phyloP scores from a whole-genome alignment of 2,888 invertebrate species.

The Agonum fuliginosum region DNA sequence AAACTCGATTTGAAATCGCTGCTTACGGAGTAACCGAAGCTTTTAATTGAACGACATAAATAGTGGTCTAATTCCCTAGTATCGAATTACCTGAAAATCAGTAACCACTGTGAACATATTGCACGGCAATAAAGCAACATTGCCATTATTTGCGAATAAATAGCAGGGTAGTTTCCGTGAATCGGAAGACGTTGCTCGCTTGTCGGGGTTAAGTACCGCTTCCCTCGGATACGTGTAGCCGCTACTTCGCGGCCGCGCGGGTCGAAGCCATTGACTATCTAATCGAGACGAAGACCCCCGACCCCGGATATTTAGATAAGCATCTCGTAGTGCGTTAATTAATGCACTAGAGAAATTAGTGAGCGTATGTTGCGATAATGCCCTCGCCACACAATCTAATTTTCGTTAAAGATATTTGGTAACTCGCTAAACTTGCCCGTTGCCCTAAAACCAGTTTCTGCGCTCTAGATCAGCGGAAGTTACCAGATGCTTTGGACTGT shows the following conservation, averaged over 20 bases:
- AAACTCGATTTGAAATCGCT: too few relatives aligned
- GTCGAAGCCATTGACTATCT: constrained; percentile 57
- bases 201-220: constrained; percentile 44
- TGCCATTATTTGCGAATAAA: constrained; percentile 27
- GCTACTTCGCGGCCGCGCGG: constrained; percentile 18
- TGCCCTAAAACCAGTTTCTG: constrained; percentile 23
- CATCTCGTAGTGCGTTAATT: constrained; percentile 57
- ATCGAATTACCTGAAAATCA: constrained; percentile 20
- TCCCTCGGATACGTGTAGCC: constrained; percentile 39
- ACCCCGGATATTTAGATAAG: constrained; percentile 56
- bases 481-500: constrained; percentile 11
- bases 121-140: background rate
- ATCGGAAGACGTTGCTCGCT: constrained; percentile 15
- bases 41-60: too few relatives aligned
- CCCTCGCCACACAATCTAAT: constrained; percentile 56
- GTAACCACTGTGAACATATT: background rate
- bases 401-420: constrained; percentile 47
- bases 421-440: constrained; percentile 14
- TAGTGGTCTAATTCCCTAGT: background rate
- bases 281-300: too few relatives aligned
- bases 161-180: constrained; percentile 16
- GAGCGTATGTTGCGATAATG: constrained; percentile 56
- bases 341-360: constrained; percentile 57
- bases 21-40: too few relatives aligned
- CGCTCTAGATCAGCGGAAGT: background rate